Percentiles rank a stretch among this genome's conserved stretches.
phyloP scores from a whole-genome alignment of 2,113 vertebrate species.

The Sinocyclocheilus anophthalmus region DNA sequence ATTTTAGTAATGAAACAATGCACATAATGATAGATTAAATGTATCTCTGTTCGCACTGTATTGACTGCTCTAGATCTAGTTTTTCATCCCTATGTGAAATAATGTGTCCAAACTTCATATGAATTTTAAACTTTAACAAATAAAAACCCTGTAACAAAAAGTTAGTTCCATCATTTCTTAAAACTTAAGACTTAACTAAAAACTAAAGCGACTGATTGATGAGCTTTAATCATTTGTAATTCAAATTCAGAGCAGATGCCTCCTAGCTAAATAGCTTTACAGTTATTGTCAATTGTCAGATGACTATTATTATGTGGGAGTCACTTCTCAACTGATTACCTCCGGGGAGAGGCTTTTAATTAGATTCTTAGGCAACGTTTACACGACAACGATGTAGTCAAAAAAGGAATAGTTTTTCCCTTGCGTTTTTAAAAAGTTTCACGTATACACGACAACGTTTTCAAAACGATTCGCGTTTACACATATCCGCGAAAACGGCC shows the following conservation, averaged over 20 bases:
- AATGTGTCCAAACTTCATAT: neutral
- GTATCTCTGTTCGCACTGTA: neutral
- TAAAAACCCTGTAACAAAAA: neutral
- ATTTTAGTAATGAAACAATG: neutral
- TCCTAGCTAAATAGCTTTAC: neutral
- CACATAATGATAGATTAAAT: neutral
- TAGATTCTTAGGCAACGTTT: neutral
- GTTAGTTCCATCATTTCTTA: neutral
- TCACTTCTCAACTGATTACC: neutral
- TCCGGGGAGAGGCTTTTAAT: slow-evolving; percentile 24
- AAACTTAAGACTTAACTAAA: slow-evolving; percentile 4
- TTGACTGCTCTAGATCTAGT: neutral
- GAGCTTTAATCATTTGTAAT: neutral
- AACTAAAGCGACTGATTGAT: neutral
- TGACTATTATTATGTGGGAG: neutral
- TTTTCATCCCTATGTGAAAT: neutral
- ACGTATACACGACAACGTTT: too few relatives aligned
- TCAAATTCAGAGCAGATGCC: slow-evolving; percentile 7
- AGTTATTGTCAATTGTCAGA: neutral
- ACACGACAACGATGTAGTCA: too few relatives aligned
- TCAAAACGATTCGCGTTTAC: too few relatives aligned
- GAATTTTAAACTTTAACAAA: neutral
- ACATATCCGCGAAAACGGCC: too few relatives aligned
- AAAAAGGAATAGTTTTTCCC: too few relatives aligned
- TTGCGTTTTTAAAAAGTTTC: too few relatives aligned